phyloP scores from a whole-genome alignment of 2,113 vertebrate species.

The Nerophis ophidion region DNA sequence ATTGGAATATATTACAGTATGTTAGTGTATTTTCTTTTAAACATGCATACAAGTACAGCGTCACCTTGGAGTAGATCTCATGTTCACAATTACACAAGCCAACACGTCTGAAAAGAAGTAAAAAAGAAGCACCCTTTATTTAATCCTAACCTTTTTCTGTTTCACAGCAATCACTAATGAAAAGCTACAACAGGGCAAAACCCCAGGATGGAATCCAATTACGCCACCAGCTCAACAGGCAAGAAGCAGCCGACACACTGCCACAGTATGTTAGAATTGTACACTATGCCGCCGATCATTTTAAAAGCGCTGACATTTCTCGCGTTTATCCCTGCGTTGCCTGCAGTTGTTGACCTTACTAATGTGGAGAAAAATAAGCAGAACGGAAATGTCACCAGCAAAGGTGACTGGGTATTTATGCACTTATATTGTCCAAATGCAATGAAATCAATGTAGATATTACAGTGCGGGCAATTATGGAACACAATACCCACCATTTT shows the following conservation, averaged over 20 bases:
- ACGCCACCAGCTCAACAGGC: no score
- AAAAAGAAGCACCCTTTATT: no score
- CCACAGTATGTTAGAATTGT: conserved; percentile 1
- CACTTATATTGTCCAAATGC: conserved; percentile 8
- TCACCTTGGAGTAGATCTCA: no score
- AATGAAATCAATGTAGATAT: conserved; percentile 40
- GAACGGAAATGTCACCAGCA: conserved; percentile 45
- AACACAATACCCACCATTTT: conserved; percentile 14
- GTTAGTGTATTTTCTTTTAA: neutral
- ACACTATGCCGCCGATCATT: conserved; percentile 1
- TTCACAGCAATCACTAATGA: no score
- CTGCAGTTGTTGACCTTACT: conserved; percentile 33
- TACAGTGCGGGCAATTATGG: conserved; percentile 24
- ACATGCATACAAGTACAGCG: no score
- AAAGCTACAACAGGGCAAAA: no score
- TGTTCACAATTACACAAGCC: no score
- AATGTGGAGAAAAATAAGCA: conserved; percentile 16
- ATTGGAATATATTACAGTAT: neutral
- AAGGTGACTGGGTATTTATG: conserved; percentile 22
- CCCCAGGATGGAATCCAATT: no score
- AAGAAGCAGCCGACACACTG: no score
- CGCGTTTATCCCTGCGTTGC: conserved; percentile 13
- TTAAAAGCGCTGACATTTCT: neutral
- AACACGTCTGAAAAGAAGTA: no score
- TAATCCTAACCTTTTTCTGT: no score